A percentile compares a stretch with the other conserved stretches of the same genome.
phyloP scores from a whole-genome alignment of 1,140 invertebrate species.

The Anastatus disparis region DNA sequence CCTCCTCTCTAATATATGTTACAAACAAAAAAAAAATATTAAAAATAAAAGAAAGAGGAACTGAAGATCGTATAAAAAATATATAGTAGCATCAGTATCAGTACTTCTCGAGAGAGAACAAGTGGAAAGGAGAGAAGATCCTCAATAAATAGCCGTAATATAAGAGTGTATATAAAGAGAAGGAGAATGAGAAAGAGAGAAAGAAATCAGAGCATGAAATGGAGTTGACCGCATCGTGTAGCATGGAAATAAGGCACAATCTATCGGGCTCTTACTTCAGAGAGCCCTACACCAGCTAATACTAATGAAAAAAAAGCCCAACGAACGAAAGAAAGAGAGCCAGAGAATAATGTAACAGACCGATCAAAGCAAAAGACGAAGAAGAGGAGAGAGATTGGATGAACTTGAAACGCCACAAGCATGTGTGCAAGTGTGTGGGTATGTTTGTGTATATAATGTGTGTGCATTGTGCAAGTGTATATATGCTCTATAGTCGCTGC shows the following conservation, averaged over 20 bases:
- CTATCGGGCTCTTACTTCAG: background rate
- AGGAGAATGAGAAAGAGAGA: background rate
- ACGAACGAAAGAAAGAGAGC: background rate
- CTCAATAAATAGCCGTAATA: background rate
- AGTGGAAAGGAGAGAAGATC: background rate
- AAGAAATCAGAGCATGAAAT: conserved; percentile 28
- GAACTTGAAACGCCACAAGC: too few species aligned
- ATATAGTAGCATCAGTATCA: too few species aligned
- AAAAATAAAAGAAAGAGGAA: too few species aligned
- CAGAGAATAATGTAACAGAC: background rate
- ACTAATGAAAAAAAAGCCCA: background rate
- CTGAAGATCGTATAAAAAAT: too few species aligned
- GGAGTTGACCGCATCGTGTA: conserved; percentile 29
- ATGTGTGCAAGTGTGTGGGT: too few species aligned
- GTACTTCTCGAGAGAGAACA: too few species aligned
- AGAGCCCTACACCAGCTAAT: background rate
- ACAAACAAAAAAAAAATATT: too few species aligned
- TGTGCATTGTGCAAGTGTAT: too few species aligned
- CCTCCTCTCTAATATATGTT: too few species aligned
- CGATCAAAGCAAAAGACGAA: background rate
- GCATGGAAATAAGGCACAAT: conserved; percentile 22
- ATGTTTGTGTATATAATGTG: too few species aligned
- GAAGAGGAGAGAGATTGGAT: background rate
- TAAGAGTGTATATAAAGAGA: background rate
- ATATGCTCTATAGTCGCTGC: too few species aligned